Evolutionary conservation across 2,113 vertebrate species (phyloP).

Genomic region (Misgurnus mizolepis): DNA sequence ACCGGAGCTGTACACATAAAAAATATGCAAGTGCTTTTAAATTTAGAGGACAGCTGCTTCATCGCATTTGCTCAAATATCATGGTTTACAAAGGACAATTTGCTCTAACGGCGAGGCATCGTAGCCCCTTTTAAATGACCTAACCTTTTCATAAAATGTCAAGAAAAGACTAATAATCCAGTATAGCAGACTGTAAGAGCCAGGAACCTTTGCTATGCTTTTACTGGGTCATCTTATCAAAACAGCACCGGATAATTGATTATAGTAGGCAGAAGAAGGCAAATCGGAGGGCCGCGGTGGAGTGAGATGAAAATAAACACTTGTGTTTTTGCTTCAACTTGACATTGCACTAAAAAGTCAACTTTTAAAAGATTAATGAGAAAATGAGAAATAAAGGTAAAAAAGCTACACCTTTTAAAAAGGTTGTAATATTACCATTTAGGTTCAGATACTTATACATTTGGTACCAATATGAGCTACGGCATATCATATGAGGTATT

Average conservation of each 20-base stretch:
- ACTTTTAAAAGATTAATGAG: constrained; percentile 10
- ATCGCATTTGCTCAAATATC: constrained; percentile 32
- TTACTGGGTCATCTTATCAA: constrained; percentile 53
- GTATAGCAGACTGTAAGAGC: constrained; percentile 41
- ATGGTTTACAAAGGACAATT: constrained; percentile 55
- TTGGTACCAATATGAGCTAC: too few relatives aligned
- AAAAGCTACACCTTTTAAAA: too few relatives aligned
- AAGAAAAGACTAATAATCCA: constrained; percentile 55
- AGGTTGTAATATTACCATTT: too few relatives aligned
- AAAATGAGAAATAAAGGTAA: too few relatives aligned
- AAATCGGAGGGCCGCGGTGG: neutral
- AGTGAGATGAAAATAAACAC: constrained; percentile 30
- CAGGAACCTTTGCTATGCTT: constrained; percentile 42
- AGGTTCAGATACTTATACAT: too few relatives aligned
- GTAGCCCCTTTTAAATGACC: constrained; percentile 43
- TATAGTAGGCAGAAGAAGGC: neutral
- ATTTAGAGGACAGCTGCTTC: constrained; percentile 44
- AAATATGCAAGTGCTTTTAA: constrained; percentile 16
- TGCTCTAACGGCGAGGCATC: constrained; percentile 34
- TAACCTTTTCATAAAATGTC: constrained; percentile 61
- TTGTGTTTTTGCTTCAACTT: constrained; percentile 18
- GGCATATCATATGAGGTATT: too few relatives aligned
- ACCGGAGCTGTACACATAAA: constrained; percentile 17
- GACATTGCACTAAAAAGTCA: neutral
- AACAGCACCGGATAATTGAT: constrained; percentile 26